Conservation (phyloP, 92 coral and sea anemone genomes). For the Galaxea fascicularis region DNA sequence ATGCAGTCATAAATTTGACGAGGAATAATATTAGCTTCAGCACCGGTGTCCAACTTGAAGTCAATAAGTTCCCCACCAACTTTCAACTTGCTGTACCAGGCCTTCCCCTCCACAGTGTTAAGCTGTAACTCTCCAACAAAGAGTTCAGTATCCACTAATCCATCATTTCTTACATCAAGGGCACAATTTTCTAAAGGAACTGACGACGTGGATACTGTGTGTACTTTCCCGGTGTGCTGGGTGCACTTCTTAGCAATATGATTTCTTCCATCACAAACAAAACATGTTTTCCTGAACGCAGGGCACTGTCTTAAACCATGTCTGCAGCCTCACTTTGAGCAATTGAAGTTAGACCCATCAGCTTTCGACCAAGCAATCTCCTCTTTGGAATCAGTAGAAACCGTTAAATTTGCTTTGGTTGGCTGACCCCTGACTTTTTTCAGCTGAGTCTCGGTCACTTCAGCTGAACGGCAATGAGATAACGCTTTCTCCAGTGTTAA, state of each 20-base stretch:
- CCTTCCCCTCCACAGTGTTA: background rate
- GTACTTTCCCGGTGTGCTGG: background rate
- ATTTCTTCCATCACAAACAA: conserved; percentile 6
- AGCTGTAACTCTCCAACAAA: background rate
- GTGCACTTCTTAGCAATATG: conserved; percentile 21
- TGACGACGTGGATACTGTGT: background rate
- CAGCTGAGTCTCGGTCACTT: too few relatives aligned
- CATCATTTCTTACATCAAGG: too few relatives aligned
- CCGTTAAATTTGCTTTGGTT: background rate
- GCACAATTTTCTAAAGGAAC: too few relatives aligned
- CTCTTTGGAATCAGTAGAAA: background rate
- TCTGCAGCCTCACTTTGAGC: conserved; percentile 19
- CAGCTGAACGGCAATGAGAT: too few relatives aligned
- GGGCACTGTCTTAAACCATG: conserved; percentile 12
- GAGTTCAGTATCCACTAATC: background rate
- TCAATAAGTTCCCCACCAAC: background rate
- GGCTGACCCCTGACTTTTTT: background rate
- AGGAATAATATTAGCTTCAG: background rate
- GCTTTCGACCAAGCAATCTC: background rate
- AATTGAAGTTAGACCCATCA: conserved; percentile 13
- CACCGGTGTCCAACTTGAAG: conserved; percentile 1
- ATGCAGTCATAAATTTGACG: background rate
- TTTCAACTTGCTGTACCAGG: conserved; percentile 1
- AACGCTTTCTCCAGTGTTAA: background rate
- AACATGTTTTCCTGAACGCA: conserved; percentile 10